phyloP scores from a whole-genome alignment of 2,888 invertebrate genomes.

The Dasysyrphus albostriatus region DNA sequence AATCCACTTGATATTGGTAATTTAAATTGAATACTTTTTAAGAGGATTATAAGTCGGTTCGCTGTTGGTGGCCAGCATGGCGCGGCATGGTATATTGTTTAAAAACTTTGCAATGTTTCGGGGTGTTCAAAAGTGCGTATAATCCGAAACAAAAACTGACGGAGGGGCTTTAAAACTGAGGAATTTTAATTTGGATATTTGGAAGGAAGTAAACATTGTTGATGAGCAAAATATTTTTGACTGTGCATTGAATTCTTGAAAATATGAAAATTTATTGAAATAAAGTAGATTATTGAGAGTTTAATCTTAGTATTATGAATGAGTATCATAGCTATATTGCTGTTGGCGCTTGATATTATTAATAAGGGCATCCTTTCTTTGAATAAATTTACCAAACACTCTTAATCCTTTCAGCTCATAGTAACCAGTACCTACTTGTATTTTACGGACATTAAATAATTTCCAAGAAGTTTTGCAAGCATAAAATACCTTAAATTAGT shows the following conservation, averaged over 20 bases:
- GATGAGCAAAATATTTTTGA: background rate
- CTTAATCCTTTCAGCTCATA: no score
- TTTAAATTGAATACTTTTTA: constrained; percentile 34
- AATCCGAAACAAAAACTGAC: background rate
- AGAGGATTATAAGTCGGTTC: constrained; percentile 11
- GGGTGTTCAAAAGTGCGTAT: background rate
- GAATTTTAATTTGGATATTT: background rate
- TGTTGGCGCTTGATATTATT: background rate
- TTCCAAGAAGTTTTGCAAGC: no score
- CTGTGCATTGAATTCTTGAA: background rate
- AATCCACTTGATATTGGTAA: constrained; percentile 24
- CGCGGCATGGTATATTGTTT: background rate
- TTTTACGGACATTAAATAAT: no score
- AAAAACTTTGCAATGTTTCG: background rate
- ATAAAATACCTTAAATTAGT: no score
- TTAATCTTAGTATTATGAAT: background rate
- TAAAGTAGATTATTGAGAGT: background rate
- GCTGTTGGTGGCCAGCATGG: background rate
- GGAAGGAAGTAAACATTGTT: background rate
- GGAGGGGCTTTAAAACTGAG: background rate
- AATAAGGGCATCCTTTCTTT: no score
- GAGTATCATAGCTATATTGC: background rate
- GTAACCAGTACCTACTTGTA: no score
- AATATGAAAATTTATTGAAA: background rate
- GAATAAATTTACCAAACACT: no score